Base-by-base conservation (phyloP, 1,140 invertebrate genomes). In the Drosophila lacteicornis region DNA sequence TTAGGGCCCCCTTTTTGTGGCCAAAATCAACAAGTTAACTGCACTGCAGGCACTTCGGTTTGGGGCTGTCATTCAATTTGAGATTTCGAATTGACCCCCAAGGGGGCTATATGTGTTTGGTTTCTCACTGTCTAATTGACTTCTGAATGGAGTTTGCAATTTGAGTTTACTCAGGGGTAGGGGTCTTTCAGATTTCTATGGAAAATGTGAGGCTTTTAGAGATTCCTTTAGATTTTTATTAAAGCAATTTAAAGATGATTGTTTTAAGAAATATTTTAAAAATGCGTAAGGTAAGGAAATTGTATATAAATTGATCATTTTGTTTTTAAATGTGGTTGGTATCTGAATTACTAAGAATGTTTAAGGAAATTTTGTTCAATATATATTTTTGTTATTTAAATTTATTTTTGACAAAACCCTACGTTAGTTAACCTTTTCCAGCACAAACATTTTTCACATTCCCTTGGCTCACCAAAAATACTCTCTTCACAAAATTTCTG, bases 11-110 rank as follows among this genome's bases (percentile, higher is more conserved):
- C 38, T 43, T 22, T n/a, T 45, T 43, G 27, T 19, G 67, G 74
- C 36, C 42, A 76, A 85, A 85, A 85, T 88, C 85, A 88, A 88
- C 85, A 88, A 88, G 85, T 87, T 73, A 87, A 82, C 79, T 87
- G 85, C 85, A 80, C 58, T 71, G 60, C 38, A 45, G 61, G 56
- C 71, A 75, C 51, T 57, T 46, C 49, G 68, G 27, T 45, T 53
- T 59, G 42, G 46, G 43, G 33, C 82, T 75, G 63, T 62, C 77
- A 81, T 79, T 60, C 69, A 81, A 67, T 62, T 70, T 68, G 61
- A 66, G 75, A 69, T 76, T 69, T 53, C 50, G 22, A 56, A 69
- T 61, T 51, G 46, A 43, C 55, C 70, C 51, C 53, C 67, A 46
- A 60, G 50, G 73, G 75, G 27, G 30, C 17, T 56, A 11, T 56